Conservation (phyloP, 2,888 invertebrate genomes). For the Parelbella ahira region DNA sequence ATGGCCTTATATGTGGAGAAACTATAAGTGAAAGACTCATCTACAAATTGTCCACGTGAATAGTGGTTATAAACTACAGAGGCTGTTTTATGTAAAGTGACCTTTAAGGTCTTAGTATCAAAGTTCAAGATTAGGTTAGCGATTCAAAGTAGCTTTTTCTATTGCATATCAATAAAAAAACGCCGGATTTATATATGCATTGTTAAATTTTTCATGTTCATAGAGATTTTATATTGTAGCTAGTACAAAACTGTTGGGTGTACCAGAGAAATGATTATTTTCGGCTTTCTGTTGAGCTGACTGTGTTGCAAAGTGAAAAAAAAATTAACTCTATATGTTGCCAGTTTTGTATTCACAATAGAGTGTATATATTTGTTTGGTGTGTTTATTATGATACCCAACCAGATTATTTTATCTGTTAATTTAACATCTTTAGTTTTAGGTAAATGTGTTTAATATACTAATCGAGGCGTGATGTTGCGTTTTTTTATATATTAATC, state of each 20-base stretch:
- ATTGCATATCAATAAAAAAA: constrained; percentile 18
- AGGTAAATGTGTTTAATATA: constrained; percentile 26
- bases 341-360: constrained; percentile 21
- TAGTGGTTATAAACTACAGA: constrained; percentile 24
- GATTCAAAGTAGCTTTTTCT: constrained; percentile 17
- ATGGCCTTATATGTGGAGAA: constrained; percentile 20
- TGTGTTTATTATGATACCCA: constrained; percentile 13
- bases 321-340: constrained; percentile 3
- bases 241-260: constrained; percentile 46
- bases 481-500: constrained; percentile 33
- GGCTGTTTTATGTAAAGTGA: constrained; percentile 20
- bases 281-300: constrained; percentile 10
- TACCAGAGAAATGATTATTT: constrained; percentile 20
- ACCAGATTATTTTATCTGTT: constrained; percentile 15
- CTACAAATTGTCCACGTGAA: constrained; percentile 17
- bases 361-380: too few species aligned
- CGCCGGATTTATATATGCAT: constrained; percentile 35
- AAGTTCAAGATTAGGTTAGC: constrained; percentile 24
- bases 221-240: constrained; percentile 48
- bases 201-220: constrained; percentile 51
- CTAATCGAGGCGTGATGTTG: too few species aligned
- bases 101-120: constrained; percentile 22
- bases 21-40: constrained; percentile 9
- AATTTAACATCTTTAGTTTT: constrained; percentile 31
- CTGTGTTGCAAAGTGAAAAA: constrained; percentile 7